Evolutionary conservation across 2,113 vertebrate genomes (phyloP), one percentile per base, ranked within the genome.

Genomic region (Coregonus clupeaformis): DNA sequence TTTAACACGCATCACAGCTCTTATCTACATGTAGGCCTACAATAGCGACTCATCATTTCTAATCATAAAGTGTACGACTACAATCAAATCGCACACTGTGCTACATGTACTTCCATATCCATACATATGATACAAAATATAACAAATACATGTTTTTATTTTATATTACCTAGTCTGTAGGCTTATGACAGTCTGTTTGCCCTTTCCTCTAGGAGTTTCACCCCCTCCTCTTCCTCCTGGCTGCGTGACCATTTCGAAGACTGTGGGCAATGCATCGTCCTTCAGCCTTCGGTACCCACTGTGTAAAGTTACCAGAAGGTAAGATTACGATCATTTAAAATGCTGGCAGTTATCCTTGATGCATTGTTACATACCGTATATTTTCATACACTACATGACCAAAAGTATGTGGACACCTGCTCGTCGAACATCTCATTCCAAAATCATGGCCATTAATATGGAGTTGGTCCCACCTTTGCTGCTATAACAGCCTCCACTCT

Each of bases 211-310:
- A 29, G 69, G 69, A 24, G 45, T 55, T 6, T 11, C 55, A 27
- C 72, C 69, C 27, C 69, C 3, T 47, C 69, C 27, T 70, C 73
- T 87, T 24, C 57, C 24, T 81, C 79, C 88, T 74, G 66, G 49
- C 55, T 86, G 88, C 73, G 91, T 75, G 20, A 88, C 79, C 20
- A 86, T 85, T 65, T 94, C 91, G 74, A 97, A 96, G 70, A 96
- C 83, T 0, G 94, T 94, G 30, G 96, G 96, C 13, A 95, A 89
- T 0, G 96, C 95, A 13, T 96, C 95, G 65, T 96, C 95, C 76
- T 94, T 95, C 42, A 97, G 89, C 76, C 96, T 92, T 79, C 93
- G 94, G 78, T 96, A 95, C 2, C 96, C 95, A 14, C 96, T 97
- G 84, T 3, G 63, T 14, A 30, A 55, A 52, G 16, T 52, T 4